These are phyloP conservation scores for Henricia sp. DNA, from an alignment of 53 echinoderm and acorn worm genomes.

Conservation along the genomic window DNA sequence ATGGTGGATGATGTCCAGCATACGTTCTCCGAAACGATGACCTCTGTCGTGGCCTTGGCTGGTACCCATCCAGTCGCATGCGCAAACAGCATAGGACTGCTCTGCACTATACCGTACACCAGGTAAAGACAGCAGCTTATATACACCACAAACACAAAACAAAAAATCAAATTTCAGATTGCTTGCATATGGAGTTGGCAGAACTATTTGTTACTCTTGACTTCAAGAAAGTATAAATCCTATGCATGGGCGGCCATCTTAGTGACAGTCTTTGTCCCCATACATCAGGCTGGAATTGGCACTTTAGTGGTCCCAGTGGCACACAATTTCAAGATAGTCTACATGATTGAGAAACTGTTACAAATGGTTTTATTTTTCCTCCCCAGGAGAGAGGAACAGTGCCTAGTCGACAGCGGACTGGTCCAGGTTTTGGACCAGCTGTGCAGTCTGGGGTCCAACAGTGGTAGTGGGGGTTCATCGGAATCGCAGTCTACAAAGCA, in stretches of 20 bases:
- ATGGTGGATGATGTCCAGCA: constrained; percentile 78
- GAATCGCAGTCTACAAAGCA: constrained; percentile 54
- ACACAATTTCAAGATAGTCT: background rate
- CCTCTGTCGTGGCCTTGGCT: constrained; percentile 77
- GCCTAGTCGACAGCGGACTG: constrained; percentile 77
- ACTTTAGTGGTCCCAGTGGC: no score
- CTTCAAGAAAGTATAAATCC: no score
- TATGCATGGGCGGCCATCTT: no score
- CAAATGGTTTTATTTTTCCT: background rate
- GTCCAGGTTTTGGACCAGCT: constrained; percentile 85
- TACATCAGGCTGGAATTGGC: no score
- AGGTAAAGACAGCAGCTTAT: no score
- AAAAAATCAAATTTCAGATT: no score
- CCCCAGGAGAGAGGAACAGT: constrained; percentile 86
- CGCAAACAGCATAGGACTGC: constrained; percentile 84
- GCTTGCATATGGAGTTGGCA: no score
- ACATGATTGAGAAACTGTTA: background rate
- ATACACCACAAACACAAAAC: no score
- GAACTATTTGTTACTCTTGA: no score
- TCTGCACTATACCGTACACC: constrained; percentile 85
- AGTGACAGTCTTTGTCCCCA: no score
- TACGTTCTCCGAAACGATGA: constrained; percentile 85
- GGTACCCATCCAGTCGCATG: constrained; percentile 78
- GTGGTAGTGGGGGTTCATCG: constrained; percentile 37
- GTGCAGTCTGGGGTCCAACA: constrained; percentile 80